Evolutionary conservation across 2,888 invertebrate species (phyloP), one percentile per base, ranked within the genome.

Genomic region (Agonopterix subpropinquella): DNA sequence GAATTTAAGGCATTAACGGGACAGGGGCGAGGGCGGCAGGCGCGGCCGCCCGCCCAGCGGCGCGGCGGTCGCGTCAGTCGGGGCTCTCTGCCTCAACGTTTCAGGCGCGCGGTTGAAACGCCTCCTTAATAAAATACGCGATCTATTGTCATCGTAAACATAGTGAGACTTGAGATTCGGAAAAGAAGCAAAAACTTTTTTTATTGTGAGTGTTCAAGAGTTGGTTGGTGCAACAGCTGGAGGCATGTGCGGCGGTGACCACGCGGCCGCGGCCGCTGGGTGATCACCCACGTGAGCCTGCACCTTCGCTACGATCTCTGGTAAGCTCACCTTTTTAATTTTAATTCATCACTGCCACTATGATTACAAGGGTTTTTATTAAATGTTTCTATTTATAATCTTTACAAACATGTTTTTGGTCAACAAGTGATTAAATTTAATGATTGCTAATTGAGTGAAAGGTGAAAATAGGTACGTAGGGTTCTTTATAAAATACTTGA

Each of bases 21-120:
- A 9, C n/a, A 2, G 77, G 66, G 73, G 67, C 52, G 67, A 65
- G 75, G 70, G 73, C n/a, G 42, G 42, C 56, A 67, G 75, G 65
- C 77, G 69, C 64, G 64, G 74, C 45, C 74, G 80, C 80, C 80
- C 82, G 80, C 80, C 77, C 73, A 76, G 67, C 70, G 69, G 61
- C 62, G 57, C 58, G 62, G 56, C 58, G 62, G 63, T 54, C 10
- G 10, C 9, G 39, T n/a, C 66, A 64, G 62, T 58, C 57, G 53
- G 56, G 53, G 60, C 67, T 56, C 48, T 61, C 58, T 59, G 57
- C 55, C 47, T 18, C 18, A 2, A 37, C 42, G 28, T 37, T 28
- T 36, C 15, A 43, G 41, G 43, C 51, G 55, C 46, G 42, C 42
- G 42, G 10, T 11, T 10, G 39, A 11, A 10, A 11, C 39, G 39